Evolutionary conservation across 2,888 invertebrate genomes (phyloP).

Genomic region (Alsophila aescularia): DNA sequence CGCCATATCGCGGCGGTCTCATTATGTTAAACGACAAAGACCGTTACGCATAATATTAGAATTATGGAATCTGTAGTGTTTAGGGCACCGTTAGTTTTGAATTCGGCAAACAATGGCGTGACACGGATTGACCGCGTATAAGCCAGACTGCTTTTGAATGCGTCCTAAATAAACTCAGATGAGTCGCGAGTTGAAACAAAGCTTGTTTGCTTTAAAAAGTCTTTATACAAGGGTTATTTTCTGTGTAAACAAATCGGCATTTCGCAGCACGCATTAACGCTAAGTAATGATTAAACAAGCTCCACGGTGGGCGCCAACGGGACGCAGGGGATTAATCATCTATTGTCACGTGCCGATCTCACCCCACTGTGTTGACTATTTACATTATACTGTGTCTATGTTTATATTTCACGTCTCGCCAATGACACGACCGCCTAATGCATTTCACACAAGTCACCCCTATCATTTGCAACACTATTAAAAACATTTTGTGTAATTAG

Average conservation of each 20-base stretch:
- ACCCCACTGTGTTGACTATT: constrained; percentile 40
- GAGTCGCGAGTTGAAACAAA: constrained; percentile 39
- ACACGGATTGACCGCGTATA: constrained; percentile 40
- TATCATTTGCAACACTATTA: constrained; percentile 33
- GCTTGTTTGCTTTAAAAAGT: constrained; percentile 42
- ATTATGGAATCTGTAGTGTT: constrained; percentile 52
- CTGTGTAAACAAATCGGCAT: constrained; percentile 48
- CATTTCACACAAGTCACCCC: constrained; percentile 31
- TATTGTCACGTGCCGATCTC: constrained; percentile 40
- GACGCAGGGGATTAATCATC: constrained; percentile 37
- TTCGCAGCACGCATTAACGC: constrained; percentile 47
- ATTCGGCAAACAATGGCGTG: constrained; percentile 53
- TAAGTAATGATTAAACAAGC: constrained; percentile 32
- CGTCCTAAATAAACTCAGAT: constrained; percentile 53
- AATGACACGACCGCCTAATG: constrained; percentile 41
- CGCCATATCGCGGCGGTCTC: constrained; percentile 41
- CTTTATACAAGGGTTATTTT: constrained; percentile 39
- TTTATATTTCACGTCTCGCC: constrained; percentile 61
- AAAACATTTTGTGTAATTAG: too few species aligned
- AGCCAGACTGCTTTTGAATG: constrained; percentile 37
- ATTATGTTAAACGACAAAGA: constrained; percentile 58
- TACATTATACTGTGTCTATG: constrained; percentile 53
- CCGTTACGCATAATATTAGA: constrained; percentile 63
- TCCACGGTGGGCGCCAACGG: constrained; percentile 49
- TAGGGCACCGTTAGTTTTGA: constrained; percentile 53